A percentile compares a stretch with the other conserved stretches of the same genome.
Conservation (phyloP, 2,888 invertebrate genomes). For the Xanthorhoe designata region DNA sequence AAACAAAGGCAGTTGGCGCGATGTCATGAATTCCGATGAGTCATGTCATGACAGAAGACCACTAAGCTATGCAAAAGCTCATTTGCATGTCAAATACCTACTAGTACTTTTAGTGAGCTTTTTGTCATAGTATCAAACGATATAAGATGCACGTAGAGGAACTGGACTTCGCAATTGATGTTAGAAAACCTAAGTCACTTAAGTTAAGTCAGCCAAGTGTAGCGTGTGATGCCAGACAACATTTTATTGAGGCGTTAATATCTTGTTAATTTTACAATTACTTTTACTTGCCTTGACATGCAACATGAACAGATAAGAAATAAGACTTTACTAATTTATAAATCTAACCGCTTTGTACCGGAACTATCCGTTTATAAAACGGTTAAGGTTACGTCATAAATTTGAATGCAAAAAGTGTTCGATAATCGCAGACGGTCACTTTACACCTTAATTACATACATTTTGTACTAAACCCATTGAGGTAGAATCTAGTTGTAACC, state of each 20-base stretch:
- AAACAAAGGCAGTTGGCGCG: neutral
- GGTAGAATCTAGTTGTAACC: too few relatives aligned
- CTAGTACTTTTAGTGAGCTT: neutral
- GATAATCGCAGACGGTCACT: neutral
- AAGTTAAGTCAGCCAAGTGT: too few relatives aligned
- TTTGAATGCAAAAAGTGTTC: conserved; percentile 54
- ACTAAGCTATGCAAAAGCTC: conserved; percentile 4
- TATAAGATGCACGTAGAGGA: neutral
- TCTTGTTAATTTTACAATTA: too few relatives aligned
- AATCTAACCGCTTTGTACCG: neutral
- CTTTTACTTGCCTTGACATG: too few relatives aligned
- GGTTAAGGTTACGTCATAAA: conserved; percentile 53
- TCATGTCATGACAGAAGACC: conserved; percentile 2
- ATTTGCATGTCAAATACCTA: neutral
- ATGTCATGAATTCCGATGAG: conserved; percentile 8
- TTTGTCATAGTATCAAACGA: neutral
- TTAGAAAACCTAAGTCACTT: too few relatives aligned
- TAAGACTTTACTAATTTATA: too few relatives aligned
- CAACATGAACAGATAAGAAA: too few relatives aligned
- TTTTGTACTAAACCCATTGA: too few relatives aligned
- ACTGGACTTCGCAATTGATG: neutral
- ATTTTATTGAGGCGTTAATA: too few relatives aligned
- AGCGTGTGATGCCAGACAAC: too few relatives aligned
- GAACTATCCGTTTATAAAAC: conserved; percentile 24
- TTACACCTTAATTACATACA: neutral